phyloP scores from a whole-genome alignment of 2,797 vertebrate species.

The Micromesistius poutassou region DNA sequence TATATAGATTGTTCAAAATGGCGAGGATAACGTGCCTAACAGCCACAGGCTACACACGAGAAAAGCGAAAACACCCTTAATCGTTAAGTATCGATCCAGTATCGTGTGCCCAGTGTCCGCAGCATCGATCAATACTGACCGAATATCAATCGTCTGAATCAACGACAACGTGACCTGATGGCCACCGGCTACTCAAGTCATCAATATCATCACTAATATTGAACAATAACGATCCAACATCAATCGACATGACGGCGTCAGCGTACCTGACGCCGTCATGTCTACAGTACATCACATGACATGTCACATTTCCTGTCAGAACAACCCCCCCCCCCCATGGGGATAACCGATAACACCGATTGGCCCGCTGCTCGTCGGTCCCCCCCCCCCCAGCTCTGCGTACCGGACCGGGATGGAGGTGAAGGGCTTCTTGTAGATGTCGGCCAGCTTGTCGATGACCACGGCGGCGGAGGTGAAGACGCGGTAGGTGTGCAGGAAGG shows the following conservation, averaged over 20 bases:
- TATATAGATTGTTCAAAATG: not conserved
- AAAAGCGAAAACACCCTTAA: not conserved
- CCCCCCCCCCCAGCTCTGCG: no score
- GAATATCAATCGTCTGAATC: not conserved
- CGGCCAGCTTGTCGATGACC: conserved; percentile 83
- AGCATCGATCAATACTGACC: not conserved
- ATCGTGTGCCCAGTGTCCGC: no score
- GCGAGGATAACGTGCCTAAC: not conserved
- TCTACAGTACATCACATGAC: not conserved
- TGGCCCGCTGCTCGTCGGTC: no score
- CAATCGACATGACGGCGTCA: not conserved
- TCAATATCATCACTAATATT: not conserved
- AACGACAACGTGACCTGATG: not conserved
- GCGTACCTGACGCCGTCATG: not conserved
- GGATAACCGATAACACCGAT: not conserved
- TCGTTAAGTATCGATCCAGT: no score
- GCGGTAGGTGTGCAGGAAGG: conserved; percentile 85
- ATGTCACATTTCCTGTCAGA: no score
- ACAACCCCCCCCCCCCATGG: no score
- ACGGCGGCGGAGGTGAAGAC: conserved; percentile 81
- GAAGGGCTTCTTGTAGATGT: conserved; percentile 84
- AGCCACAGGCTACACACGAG: not conserved
- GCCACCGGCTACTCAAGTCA: not conserved
- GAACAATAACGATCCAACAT: not conserved
- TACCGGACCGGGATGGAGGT: conserved; percentile 83